phyloP scores from a whole-genome alignment of 1,140 invertebrate genomes.

The Antheraea mylitta region DNA sequence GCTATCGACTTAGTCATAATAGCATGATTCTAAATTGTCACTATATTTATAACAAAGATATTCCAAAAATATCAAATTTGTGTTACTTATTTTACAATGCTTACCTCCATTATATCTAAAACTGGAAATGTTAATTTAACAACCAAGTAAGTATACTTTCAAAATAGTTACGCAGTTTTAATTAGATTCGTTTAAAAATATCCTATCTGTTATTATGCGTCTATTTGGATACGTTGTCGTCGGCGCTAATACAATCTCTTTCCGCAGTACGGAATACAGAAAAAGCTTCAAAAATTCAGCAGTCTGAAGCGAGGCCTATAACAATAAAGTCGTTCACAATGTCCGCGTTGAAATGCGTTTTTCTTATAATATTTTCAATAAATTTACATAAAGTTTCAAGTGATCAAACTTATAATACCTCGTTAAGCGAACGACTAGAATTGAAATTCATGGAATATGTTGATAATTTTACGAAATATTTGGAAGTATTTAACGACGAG shows the following conservation, averaged over 20 bases:
- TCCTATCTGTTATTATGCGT: not conserved
- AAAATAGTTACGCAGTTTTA: too few relatives aligned
- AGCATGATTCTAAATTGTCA: too few relatives aligned
- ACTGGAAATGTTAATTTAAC: too few relatives aligned
- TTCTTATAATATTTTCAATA: constrained; percentile 8
- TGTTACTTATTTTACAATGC: too few relatives aligned
- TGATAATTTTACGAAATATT: constrained; percentile 30
- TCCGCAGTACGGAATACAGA: not conserved
- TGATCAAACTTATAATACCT: not conserved
- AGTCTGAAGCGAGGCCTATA: not conserved
- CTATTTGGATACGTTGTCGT: not conserved
- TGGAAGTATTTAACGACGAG: constrained; percentile 51
- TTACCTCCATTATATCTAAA: too few relatives aligned
- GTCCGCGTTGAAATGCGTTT: not conserved
- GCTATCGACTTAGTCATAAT: too few relatives aligned
- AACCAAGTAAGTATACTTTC: too few relatives aligned
- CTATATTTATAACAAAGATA: too few relatives aligned
- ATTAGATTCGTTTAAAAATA: not conserved
- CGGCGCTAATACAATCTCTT: not conserved
- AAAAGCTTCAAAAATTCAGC: not conserved
- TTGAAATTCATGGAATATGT: constrained; percentile 39
- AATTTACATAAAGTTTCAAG: not conserved
- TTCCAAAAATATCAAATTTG: too few relatives aligned
- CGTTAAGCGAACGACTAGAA: constrained; percentile 45
- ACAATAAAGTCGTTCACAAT: not conserved